These are phyloP conservation scores for Drosophila ogumai DNA, from an alignment of 1,140 invertebrate genomes.

Conservation along the genomic window DNA sequence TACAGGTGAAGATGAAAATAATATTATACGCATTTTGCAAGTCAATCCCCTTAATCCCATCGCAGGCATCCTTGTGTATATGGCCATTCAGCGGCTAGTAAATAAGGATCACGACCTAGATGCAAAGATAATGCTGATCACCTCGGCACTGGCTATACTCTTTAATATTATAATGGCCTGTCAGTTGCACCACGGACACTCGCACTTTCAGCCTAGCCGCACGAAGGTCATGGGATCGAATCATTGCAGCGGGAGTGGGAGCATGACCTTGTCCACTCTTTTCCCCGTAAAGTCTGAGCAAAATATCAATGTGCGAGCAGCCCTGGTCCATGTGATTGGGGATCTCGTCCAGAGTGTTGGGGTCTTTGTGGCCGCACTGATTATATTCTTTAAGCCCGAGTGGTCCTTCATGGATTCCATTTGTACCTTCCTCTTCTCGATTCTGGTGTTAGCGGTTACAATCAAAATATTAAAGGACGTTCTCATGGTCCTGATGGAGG, in stretches of 20 bases:
- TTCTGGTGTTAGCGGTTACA: constrained; percentile 92
- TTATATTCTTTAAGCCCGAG: constrained; percentile 89
- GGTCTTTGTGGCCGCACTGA: constrained; percentile 92
- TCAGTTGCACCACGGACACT: constrained; percentile 86
- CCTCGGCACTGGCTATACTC: constrained; percentile 91
- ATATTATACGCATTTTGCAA: background rate
- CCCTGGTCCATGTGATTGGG: constrained; percentile 95
- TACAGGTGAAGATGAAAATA: constrained; percentile 85
- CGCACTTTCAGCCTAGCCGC: constrained; percentile 1
- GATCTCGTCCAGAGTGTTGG: constrained; percentile 95
- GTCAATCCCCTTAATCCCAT: background rate
- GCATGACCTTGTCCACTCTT: constrained; percentile 10
- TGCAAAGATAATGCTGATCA: constrained; percentile 93
- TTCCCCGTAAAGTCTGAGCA: background rate
- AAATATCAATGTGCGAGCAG: constrained; percentile 95
- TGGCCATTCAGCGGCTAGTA: constrained; percentile 91
- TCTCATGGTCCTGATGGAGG: constrained; percentile 96
- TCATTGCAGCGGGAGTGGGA: background rate
- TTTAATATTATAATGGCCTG: constrained; percentile 96
- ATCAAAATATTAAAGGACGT: constrained; percentile 91
- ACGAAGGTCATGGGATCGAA: background rate
- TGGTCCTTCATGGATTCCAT: constrained; percentile 93
- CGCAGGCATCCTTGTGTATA: constrained; percentile 90
- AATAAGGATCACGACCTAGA: constrained; percentile 91
- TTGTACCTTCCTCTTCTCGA: constrained; percentile 94